A percentile compares a stretch with the other conserved stretches of the same genome.
These are phyloP conservation scores for Scophthalmus maximus DNA, from an alignment of 2,113 vertebrate genomes.

Conservation along the genomic window DNA sequence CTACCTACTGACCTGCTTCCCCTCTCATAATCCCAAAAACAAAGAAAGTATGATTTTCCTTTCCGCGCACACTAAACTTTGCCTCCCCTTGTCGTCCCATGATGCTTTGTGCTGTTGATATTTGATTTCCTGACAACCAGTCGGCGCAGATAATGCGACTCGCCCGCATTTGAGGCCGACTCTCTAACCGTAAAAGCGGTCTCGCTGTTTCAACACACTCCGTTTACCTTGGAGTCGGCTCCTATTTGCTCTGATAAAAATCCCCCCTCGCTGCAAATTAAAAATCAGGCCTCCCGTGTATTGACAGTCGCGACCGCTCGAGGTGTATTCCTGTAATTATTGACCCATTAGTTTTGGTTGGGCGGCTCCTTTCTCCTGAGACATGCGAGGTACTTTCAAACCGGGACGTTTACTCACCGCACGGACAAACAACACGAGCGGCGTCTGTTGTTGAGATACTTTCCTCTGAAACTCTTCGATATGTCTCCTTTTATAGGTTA, in stretches of 20 bases:
- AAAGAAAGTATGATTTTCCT: too few relatives aligned
- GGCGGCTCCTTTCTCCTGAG: conserved; percentile 76
- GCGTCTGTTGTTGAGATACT: not conserved
- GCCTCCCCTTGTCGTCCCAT: conserved; percentile 19
- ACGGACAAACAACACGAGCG: conserved; percentile 26
- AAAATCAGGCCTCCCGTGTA: conserved; percentile 29
- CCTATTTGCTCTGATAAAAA: conserved; percentile 67
- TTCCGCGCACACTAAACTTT: too few relatives aligned
- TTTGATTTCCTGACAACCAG: conserved; percentile 40
- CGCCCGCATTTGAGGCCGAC: not conserved
- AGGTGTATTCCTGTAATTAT: conserved; percentile 50
- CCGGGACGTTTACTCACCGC: conserved; percentile 14
- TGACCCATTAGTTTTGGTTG: conserved; percentile 83
- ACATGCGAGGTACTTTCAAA: conserved; percentile 64
- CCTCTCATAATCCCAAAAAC: too few relatives aligned
- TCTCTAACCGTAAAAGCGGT: too few relatives aligned
- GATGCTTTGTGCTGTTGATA: conserved; percentile 12
- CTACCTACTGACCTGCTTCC: too few relatives aligned
- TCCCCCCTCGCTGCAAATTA: conserved; percentile 37
- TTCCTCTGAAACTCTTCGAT: not conserved
- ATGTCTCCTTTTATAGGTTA: not conserved
- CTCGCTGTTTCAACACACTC: conserved; percentile 26
- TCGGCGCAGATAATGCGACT: conserved; percentile 1
- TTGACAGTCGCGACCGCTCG: conserved; percentile 21
- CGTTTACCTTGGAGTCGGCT: conserved; percentile 35